Evolutionary conservation across 1,140 invertebrate species (phyloP).

Genomic region (Drosophila tropicalis): DNA sequence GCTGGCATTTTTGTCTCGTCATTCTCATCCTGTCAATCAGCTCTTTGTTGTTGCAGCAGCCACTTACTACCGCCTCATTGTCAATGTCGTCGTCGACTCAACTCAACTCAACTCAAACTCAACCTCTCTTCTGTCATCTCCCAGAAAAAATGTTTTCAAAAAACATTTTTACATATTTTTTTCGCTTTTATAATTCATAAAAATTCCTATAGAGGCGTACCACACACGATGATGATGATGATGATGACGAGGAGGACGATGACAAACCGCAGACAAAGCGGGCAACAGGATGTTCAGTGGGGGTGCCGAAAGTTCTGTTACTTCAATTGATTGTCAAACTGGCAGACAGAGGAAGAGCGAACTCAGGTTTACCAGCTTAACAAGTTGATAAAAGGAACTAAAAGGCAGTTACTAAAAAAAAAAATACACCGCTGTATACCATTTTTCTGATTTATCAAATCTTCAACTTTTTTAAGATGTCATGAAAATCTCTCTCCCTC

Average conservation of each 20-base stretch:
- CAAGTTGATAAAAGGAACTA: conserved; percentile 12
- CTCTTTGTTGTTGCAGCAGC: conserved; percentile 73
- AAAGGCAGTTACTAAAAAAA: neutral
- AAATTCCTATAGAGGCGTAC: conserved; percentile 58
- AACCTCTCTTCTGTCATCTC: conserved; percentile 20
- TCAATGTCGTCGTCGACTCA: conserved; percentile 59
- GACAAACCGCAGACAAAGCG: conserved; percentile 73
- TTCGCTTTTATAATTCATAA: conserved; percentile 72
- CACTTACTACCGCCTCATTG: conserved; percentile 78
- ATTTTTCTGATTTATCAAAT: neutral
- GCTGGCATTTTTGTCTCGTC: conserved; percentile 25
- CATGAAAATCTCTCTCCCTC: too few species aligned
- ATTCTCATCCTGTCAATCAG: conserved; percentile 73
- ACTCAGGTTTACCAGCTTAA: conserved; percentile 31
- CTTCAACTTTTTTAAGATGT: too few species aligned
- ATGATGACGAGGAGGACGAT: conserved; percentile 39
- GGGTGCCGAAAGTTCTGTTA: conserved; percentile 35
- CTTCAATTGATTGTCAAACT: conserved; percentile 37
- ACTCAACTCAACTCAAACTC: conserved; percentile 4
- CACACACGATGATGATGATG: conserved; percentile 52
- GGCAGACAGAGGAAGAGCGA: conserved; percentile 23
- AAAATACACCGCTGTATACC: neutral
- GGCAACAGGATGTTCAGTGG: conserved; percentile 48
- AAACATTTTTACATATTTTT: conserved; percentile 74
- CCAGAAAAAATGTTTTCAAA: conserved; percentile 38